Conservation (phyloP, 2,113 vertebrate genomes). For the Petrocephalus zakoni region DNA sequence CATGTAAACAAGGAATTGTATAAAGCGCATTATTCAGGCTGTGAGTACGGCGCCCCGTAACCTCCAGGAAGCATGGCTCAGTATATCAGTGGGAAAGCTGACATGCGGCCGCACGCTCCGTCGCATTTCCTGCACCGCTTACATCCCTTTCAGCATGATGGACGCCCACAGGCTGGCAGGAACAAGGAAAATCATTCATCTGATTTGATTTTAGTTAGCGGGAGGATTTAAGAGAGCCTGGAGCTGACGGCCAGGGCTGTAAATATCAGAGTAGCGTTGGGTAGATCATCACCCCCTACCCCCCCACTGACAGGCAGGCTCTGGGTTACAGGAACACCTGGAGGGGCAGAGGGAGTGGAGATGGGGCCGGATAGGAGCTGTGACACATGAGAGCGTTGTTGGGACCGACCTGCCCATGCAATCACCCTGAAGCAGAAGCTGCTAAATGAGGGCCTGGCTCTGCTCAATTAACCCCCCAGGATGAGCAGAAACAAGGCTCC, state of each 20-base stretch:
- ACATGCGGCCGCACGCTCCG: background rate
- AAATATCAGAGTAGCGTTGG: background rate
- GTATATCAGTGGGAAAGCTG: background rate
- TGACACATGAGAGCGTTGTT: slow-evolving; percentile 35
- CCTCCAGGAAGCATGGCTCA: background rate
- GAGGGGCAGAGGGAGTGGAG: background rate
- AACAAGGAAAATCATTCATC: background rate
- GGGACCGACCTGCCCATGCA: background rate
- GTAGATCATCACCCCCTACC: background rate
- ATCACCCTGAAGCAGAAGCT: slow-evolving; percentile 25
- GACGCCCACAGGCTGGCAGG: background rate
- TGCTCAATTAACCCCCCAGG: slow-evolving; percentile 56
- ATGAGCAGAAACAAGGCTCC: slow-evolving; percentile 38
- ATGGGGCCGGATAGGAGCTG: slow-evolving; percentile 29
- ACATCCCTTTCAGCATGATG: background rate
- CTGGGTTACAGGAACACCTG: background rate
- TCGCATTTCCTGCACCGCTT: background rate
- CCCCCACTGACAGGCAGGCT: background rate
- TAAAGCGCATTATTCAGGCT: background rate
- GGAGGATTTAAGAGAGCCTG: background rate
- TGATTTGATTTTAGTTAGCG: background rate
- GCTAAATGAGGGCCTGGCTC: slow-evolving; percentile 43
- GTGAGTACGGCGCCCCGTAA: background rate
- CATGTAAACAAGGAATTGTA: background rate
- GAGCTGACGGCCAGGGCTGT: background rate